These are phyloP conservation scores for Psylliodes chrysocephalus DNA, from an alignment of 2,888 invertebrate genomes.

Conservation along the genomic window DNA sequence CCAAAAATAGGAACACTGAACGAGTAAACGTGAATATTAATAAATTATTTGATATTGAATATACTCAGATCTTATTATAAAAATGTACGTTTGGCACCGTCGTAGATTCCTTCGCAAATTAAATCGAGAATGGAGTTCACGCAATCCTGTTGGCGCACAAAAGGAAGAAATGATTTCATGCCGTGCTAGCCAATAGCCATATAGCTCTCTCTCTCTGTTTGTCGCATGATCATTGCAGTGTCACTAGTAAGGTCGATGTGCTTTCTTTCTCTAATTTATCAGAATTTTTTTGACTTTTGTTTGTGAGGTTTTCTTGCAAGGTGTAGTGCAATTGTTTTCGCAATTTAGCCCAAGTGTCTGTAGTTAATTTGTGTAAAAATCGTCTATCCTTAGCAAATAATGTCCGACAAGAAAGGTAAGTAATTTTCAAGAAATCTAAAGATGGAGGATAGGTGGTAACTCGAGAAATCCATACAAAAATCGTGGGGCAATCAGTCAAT, in stretches of 20 bases:
- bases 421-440: slow-evolving; percentile 34
- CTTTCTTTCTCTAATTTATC: slow-evolving; percentile 42
- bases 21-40: too few relatives aligned
- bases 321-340: slow-evolving; percentile 41
- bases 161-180: slow-evolving; percentile 33
- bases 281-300: slow-evolving; percentile 42
- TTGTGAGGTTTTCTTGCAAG: slow-evolving; percentile 37
- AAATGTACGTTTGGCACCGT: not conserved
- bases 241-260: slow-evolving; percentile 33
- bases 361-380: slow-evolving; percentile 40
- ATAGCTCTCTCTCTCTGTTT: slow-evolving; percentile 16
- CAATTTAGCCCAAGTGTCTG: slow-evolving; percentile 35
- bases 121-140: slow-evolving; percentile 26
- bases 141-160: slow-evolving; percentile 31
- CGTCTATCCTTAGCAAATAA: slow-evolving; percentile 41
- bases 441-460: slow-evolving; percentile 42
- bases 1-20: too few relatives aligned
- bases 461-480: slow-evolving; percentile 31
- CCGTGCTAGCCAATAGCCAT: slow-evolving; percentile 6
- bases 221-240: slow-evolving; percentile 17
- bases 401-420: slow-evolving; percentile 59
- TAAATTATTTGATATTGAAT: too few relatives aligned
- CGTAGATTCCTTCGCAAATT: not conserved
- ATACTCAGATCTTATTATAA: too few relatives aligned
- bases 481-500: slow-evolving; percentile 4